Evolutionary conservation across 2,888 invertebrate species (phyloP).

Genomic region (Nipponacmea schrenckii): DNA sequence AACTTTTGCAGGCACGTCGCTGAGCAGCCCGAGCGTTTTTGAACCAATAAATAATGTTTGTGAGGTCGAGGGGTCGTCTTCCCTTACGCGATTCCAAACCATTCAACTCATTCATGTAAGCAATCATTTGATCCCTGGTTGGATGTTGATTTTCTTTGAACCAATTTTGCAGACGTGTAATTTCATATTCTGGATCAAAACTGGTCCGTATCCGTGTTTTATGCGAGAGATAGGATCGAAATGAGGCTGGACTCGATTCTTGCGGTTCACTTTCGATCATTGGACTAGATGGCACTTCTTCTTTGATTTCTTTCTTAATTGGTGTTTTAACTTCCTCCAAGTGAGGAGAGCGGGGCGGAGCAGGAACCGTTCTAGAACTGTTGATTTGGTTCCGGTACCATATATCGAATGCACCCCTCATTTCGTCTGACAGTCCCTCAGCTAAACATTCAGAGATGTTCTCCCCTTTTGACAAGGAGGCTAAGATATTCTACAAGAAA

Average conservation of each 20-base stretch:
- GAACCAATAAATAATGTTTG: constrained; percentile 89
- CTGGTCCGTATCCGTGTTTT: constrained; percentile 88
- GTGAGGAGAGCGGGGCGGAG: constrained; percentile 10
- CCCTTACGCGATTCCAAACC: constrained; percentile 85
- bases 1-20: constrained; percentile 77
- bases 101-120: constrained; percentile 94
- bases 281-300: constrained; percentile 28
- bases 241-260: constrained; percentile 24
- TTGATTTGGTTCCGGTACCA: constrained; percentile 77
- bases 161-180: constrained; percentile 96
- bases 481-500: constrained; percentile 70
- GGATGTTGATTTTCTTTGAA: constrained; percentile 98
- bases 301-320: constrained; percentile 15
- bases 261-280: constrained; percentile 17
- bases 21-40: constrained; percentile 97
- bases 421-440: constrained; percentile 75
- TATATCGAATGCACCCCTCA: constrained; percentile 87
- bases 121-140: constrained; percentile 93
- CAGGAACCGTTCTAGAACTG: constrained; percentile 4
- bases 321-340: neutral
- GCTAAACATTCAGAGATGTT: constrained; percentile 70
- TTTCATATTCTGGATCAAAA: constrained; percentile 94
- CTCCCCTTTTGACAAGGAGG: constrained; percentile 86
- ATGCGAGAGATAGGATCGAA: constrained; percentile 34
- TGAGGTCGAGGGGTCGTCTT: constrained; percentile 91